These are phyloP conservation scores for Serinus canaria DNA, from an alignment of 2,113 vertebrate species.

Conservation along the genomic window DNA sequence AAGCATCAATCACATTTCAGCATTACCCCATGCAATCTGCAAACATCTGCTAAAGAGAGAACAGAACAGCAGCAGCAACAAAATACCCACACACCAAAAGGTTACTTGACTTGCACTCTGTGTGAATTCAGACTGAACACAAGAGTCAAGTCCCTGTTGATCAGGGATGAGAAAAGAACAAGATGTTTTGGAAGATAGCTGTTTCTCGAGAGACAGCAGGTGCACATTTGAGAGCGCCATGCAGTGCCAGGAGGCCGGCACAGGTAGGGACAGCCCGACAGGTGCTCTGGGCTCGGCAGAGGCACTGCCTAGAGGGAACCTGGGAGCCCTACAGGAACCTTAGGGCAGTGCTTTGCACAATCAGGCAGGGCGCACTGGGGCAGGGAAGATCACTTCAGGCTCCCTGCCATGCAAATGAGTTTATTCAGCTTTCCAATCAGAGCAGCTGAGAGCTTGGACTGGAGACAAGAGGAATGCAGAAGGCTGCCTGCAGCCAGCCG, in stretches of 20 bases:
- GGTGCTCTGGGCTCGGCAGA: fast-evolving
- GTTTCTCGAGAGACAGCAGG: neutral
- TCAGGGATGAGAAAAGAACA: neutral
- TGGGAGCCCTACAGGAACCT: neutral
- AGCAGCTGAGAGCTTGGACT: neutral
- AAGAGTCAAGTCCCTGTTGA: neutral
- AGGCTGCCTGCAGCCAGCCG: neutral
- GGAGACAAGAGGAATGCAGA: neutral
- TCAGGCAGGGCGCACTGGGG: neutral
- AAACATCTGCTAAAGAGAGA: neutral
- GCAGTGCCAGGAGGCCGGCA: neutral
- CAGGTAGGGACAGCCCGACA: neutral
- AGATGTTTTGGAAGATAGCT: neutral
- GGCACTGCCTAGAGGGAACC: neutral
- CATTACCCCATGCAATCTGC: neutral
- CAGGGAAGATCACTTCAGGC: neutral
- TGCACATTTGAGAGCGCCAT: neutral
- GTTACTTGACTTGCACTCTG: neutral
- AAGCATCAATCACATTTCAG: neutral
- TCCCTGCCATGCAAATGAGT: neutral
- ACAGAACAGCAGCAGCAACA: neutral
- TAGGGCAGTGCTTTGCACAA: neutral
- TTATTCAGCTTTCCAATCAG: neutral
- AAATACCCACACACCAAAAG: neutral
- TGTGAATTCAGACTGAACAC: neutral